These are phyloP conservation scores for Acrobasis consociella DNA, from an alignment of 2,888 invertebrate genomes.

Conservation along the genomic window DNA sequence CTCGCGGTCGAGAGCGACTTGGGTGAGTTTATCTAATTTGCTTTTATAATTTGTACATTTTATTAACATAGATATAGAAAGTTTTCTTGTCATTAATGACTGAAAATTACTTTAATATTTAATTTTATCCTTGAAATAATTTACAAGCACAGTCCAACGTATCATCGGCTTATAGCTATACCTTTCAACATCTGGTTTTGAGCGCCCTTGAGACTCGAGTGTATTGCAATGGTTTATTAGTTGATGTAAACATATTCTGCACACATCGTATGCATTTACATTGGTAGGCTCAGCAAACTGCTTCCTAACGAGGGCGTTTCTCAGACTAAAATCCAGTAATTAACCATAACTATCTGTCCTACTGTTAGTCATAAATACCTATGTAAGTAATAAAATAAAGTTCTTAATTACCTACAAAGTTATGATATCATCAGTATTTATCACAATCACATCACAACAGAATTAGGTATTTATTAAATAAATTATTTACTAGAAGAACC, in stretches of 20 bases:
- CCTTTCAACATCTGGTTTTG: slow-evolving; percentile 5
- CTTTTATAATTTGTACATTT: not conserved
- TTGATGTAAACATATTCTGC: slow-evolving; percentile 2
- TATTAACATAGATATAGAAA: not conserved
- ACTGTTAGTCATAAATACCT: too few relatives aligned
- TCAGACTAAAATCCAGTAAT: not conserved
- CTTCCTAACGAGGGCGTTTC: not conserved
- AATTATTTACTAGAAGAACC: too few relatives aligned
- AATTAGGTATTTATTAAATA: too few relatives aligned
- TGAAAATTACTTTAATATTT: not conserved
- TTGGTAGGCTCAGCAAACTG: not conserved
- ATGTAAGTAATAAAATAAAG: too few relatives aligned
- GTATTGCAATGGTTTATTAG: not conserved
- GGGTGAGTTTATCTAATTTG: slow-evolving; percentile 18
- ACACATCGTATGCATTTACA: not conserved
- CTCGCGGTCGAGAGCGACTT: slow-evolving; percentile 1
- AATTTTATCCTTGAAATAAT: not conserved
- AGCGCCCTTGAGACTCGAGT: slow-evolving; percentile 8
- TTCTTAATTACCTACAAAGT: too few relatives aligned
- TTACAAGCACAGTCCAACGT: not conserved
- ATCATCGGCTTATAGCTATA: not conserved
- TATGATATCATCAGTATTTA: too few relatives aligned
- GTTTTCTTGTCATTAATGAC: not conserved
- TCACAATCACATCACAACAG: too few relatives aligned
- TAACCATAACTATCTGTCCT: too few relatives aligned